Conservation (phyloP, 2,113 vertebrate species). For the Ancistrus triradiatus region DNA sequence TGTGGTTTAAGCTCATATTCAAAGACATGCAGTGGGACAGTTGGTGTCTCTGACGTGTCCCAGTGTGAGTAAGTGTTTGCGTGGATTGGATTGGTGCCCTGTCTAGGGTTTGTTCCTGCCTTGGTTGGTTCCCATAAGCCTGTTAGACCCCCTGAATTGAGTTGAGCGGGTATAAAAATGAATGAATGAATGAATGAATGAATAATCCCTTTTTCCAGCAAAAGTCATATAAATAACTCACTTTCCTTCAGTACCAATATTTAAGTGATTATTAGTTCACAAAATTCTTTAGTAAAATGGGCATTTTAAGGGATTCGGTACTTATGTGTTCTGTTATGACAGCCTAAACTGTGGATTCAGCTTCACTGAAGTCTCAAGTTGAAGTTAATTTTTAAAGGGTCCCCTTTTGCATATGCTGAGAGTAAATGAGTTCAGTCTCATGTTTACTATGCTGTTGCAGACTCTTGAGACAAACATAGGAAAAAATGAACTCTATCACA, state of each 20-base stretch:
- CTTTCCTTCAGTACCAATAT: no score
- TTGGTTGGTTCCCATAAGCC: no score
- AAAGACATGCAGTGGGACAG: no score
- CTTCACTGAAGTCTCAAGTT: background rate
- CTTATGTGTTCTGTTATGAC: background rate
- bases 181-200: background rate
- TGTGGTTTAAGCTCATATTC: no score
- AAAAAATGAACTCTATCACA: background rate
- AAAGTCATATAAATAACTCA: background rate
- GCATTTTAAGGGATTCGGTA: background rate
- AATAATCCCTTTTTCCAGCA: slow-evolving; percentile 5
- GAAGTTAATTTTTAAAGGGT: slow-evolving; percentile 13
- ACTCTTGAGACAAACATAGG: background rate
- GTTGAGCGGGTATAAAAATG: no score
- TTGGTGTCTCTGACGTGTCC: no score
- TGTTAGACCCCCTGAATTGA: no score
- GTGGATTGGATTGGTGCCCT: no score
- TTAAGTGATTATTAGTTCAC: background rate
- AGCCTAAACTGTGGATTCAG: background rate
- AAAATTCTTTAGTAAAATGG: slow-evolving; percentile 1
- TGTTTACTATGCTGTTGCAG: background rate
- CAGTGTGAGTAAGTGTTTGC: no score
- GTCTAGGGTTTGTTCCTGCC: no score
- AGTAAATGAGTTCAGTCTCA: slow-evolving; percentile 9
- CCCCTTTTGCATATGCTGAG: background rate